phyloP scores from a whole-genome alignment of 2,797 vertebrate species.

The Anabas testudineus region DNA sequence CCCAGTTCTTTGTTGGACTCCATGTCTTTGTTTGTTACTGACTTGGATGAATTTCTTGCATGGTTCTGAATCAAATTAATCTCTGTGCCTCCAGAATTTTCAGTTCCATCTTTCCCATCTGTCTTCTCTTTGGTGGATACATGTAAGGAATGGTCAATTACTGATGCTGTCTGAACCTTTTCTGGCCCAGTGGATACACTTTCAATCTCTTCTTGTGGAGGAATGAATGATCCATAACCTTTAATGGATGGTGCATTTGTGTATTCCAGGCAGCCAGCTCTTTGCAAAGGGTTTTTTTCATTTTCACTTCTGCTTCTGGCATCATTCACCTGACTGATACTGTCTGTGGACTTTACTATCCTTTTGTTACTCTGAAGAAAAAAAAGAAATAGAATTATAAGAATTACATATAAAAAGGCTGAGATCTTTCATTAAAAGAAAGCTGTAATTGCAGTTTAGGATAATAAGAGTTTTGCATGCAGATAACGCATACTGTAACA shows the following conservation, averaged over 20 bases:
- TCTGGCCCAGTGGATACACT: conserved; percentile 36
- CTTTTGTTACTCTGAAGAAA: conserved; percentile 62
- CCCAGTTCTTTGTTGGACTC: conserved; percentile 21
- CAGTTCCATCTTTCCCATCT: neutral
- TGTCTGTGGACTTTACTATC: conserved; percentile 21
- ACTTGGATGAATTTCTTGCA: conserved; percentile 19
- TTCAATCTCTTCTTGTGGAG: conserved; percentile 45
- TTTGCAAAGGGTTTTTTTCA: conserved; percentile 21
- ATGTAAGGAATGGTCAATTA: conserved; percentile 16
- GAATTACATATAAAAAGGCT: neutral
- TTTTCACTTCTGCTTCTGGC: conserved; percentile 21
- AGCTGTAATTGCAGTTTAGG: neutral
- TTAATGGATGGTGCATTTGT: conserved; percentile 36
- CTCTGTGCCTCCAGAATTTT: conserved; percentile 29
- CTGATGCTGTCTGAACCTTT: conserved; percentile 6
- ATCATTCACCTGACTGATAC: conserved; percentile 27
- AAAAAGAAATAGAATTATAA: conserved; percentile 34
- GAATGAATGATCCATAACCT: conserved; percentile 40
- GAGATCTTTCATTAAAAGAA: neutral
- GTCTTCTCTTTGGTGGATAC: conserved; percentile 24
- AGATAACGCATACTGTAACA: neutral
- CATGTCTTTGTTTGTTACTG: neutral
- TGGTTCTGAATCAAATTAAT: conserved; percentile 32
- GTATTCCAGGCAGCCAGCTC: conserved; percentile 10
- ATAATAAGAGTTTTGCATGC: neutral